A percentile compares a stretch with the other conserved stretches of the same genome.
Evolutionary conservation across 2,797 vertebrate species (phyloP).

Genomic region (Florisuga fusca): DNA sequence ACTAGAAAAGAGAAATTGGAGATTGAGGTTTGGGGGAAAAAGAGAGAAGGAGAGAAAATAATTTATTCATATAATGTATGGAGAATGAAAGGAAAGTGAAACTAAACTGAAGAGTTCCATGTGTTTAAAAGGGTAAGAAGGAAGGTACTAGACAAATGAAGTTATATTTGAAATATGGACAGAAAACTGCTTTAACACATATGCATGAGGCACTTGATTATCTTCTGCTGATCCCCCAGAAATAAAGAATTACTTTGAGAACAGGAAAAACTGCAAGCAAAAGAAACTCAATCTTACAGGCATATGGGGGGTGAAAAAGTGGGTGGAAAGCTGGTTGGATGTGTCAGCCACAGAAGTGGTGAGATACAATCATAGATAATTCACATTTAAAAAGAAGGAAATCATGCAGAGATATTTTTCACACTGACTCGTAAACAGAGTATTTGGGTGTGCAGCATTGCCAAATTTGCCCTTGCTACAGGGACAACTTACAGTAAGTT

Average conservation of each 20-base stretch:
- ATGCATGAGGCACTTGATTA: neutral
- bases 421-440: neutral
- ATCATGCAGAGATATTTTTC: slow-evolving; percentile 18
- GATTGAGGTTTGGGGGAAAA: neutral
- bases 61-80: neutral
- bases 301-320: slow-evolving; percentile 7
- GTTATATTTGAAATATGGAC: neutral
- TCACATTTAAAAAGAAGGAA: slow-evolving; percentile 33
- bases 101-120: neutral
- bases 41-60: neutral
- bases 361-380: neutral
- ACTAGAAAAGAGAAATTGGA: neutral
- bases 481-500: neutral
- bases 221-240: neutral
- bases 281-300: neutral
- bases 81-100: slow-evolving; percentile 30
- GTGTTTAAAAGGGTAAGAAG: neutral
- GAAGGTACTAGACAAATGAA: neutral
- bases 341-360: slow-evolving; percentile 1
- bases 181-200: neutral
- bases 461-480: neutral
- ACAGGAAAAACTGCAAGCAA: neutral
- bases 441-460: neutral
- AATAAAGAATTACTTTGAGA: neutral
- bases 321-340: slow-evolving; percentile 37